Evolutionary conservation across 1,140 invertebrate species (phyloP), one percentile per base, ranked within the genome.

Genomic region (Helicoverpa armigera): DNA sequence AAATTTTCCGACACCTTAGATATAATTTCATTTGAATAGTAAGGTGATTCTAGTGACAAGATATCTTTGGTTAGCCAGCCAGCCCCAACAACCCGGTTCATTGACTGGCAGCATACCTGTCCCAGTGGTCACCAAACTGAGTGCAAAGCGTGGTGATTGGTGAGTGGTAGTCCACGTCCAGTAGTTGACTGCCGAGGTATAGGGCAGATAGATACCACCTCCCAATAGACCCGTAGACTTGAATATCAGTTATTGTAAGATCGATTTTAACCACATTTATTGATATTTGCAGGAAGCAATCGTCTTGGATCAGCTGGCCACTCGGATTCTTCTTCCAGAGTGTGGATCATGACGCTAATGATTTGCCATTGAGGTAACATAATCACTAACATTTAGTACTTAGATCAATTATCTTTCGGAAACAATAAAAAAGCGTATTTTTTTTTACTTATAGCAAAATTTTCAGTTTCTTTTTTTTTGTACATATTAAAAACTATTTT

Each of bases 241-340:
- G 3, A 16, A 11, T 67, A 12, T 11, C 5, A 9, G 3, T 65
- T 5, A 48, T 31, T 12, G 5, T 56, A 60, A 50, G 3, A 13
- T 3, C 58, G 18, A 10, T 56, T n/a, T 51, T 58, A 43, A 56
- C 29, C n/a, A 23, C 18, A 51, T 16, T 10, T 54, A 51, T 78
- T 81, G n/a, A 78, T 69, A 48, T 56, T 90, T 87, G 53, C 86
- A 95, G 94, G 43, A 95, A 93, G 85, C 93, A 92, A 85, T 95
- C 96, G n/a, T 98, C 98, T 0, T 98, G 98, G 98, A 98, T 98
- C 85, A 98, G 97, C 87, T 98, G 98, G 98, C 98, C 98, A 31
- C 94, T 98, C 31, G 98, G 97, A 14, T 98, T 98, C 91, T 96
- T 98, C 83, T 97, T 98, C 92, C 97, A 98, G 94, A 97, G 97